These are phyloP conservation scores for Andrena chrysosceles DNA, from an alignment of 2,888 invertebrate species.

Conservation along the genomic window DNA sequence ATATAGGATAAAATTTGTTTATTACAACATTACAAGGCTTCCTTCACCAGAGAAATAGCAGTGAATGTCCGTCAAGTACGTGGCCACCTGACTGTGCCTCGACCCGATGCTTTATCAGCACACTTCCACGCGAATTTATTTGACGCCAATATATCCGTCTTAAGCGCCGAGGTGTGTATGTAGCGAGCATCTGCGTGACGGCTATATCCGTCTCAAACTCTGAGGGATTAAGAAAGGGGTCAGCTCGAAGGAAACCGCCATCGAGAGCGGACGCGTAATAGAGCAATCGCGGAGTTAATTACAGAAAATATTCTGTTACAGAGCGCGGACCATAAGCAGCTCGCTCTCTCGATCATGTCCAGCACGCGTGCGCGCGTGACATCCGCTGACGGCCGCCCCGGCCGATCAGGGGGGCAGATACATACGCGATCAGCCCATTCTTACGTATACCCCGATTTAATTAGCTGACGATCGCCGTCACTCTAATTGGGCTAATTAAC, in stretches of 20 bases:
- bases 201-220: not conserved
- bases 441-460: slow-evolving; percentile 75
- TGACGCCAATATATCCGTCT: no score
- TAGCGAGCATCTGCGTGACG: not conserved
- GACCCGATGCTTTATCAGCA: no score
- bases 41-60: no score
- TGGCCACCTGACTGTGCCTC: no score
- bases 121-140: no score
- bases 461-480: slow-evolving; percentile 78
- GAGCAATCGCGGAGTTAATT: not conserved
- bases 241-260: not conserved
- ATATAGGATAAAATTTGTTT: no score
- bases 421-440: slow-evolving; percentile 69
- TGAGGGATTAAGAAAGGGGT: not conserved
- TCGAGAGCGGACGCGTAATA: not conserved
- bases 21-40: no score
- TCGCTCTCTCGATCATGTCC: not conserved
- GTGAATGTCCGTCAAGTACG: no score
- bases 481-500: slow-evolving; percentile 80
- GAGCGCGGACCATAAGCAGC: not conserved
- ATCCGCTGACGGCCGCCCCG: slow-evolving; percentile 58
- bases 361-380: slow-evolving; percentile 20
- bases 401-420: slow-evolving; percentile 66
- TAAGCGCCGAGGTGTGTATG: no score
- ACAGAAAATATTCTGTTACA: not conserved